These are phyloP conservation scores for Stichodactyla mertensii DNA, from an alignment of 64 coral and sea anemone genomes.

Conservation along the genomic window DNA sequence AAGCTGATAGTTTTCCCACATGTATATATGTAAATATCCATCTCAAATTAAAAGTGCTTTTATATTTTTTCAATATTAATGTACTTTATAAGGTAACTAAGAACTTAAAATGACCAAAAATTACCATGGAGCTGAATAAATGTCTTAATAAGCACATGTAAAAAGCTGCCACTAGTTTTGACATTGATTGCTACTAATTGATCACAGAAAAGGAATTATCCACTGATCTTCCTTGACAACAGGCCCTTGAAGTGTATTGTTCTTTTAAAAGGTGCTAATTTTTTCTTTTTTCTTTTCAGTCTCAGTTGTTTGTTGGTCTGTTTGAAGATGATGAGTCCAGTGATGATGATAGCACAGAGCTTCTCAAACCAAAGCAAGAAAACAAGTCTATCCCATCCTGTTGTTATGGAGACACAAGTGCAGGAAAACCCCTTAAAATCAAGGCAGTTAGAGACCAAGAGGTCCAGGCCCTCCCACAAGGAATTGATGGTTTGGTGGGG, in stretches of 20 bases:
- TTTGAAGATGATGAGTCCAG: slow-evolving; percentile 83
- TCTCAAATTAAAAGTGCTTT: neutral
- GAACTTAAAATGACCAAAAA: too few relatives aligned
- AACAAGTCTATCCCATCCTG: slow-evolving; percentile 52
- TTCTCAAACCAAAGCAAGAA: slow-evolving; percentile 83
- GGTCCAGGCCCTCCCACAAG: slow-evolving; percentile 43
- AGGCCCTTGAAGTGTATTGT: neutral
- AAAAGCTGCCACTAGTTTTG: too few relatives aligned
- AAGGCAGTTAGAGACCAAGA: slow-evolving; percentile 31
- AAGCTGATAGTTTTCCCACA: neutral
- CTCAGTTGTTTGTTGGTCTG: slow-evolving; percentile 89
- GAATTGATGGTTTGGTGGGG: slow-evolving; percentile 74
- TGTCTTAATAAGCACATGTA: too few relatives aligned
- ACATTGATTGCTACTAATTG: too few relatives aligned
- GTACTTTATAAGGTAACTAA: neutral
- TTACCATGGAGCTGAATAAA: too few relatives aligned
- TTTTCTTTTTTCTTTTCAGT: slow-evolving; percentile 52
- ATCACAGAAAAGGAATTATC: too few relatives aligned
- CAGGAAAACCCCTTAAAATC: slow-evolving; percentile 25
- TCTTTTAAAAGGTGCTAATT: neutral
- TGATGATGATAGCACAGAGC: slow-evolving; percentile 36
- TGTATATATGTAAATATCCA: neutral
- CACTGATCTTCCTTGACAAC: too few relatives aligned
- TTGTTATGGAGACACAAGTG: slow-evolving; percentile 40
- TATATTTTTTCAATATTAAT: neutral